Percentiles rank a stretch among this genome's conserved stretches.
phyloP scores from a whole-genome alignment of 1,140 invertebrate species.

The Zaprionus tsacasi region DNA sequence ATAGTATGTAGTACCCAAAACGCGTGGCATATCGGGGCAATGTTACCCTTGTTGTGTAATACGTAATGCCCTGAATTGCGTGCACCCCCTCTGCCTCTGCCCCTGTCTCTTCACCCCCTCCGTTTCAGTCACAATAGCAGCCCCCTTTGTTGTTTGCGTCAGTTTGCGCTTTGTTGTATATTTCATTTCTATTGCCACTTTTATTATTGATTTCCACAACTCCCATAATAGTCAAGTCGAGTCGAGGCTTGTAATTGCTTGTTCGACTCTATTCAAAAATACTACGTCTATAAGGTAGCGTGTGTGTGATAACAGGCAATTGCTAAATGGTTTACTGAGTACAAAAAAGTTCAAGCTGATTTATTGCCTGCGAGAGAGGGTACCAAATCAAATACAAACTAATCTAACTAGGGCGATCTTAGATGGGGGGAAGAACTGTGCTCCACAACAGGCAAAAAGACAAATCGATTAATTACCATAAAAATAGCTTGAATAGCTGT shows the following conservation, averaged over 20 bases:
- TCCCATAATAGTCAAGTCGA: slow-evolving; percentile 17
- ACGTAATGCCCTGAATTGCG: slow-evolving; percentile 54
- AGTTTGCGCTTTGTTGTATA: slow-evolving; percentile 23
- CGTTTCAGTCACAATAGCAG: background rate
- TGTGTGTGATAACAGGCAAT: slow-evolving; percentile 34
- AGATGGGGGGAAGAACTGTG: background rate
- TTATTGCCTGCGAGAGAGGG: slow-evolving; percentile 31
- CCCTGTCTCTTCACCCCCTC: too few species aligned
- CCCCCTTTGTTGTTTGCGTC: slow-evolving; percentile 8
- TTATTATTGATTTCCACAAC: slow-evolving; percentile 73
- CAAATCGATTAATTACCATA: slow-evolving; percentile 2
- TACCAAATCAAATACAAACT: slow-evolving; percentile 23
- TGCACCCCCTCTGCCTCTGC: slow-evolving; percentile 29
- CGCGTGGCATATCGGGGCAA: slow-evolving; percentile 39
- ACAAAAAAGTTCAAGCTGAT: slow-evolving; percentile 29
- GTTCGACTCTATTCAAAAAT: slow-evolving; percentile 66
- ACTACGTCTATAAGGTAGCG: slow-evolving; percentile 36
- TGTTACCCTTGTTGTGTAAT: slow-evolving; percentile 77
- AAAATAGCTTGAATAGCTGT: background rate
- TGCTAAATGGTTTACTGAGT: slow-evolving; percentile 28
- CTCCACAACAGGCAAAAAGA: background rate
- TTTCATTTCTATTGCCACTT: slow-evolving; percentile 60
- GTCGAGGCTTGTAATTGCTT: slow-evolving; percentile 58
- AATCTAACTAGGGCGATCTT: slow-evolving; percentile 44
- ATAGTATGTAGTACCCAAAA: background rate